These are phyloP conservation scores for Pedionomus torquatus DNA, from an alignment of 2,113 vertebrate genomes.

Conservation along the genomic window DNA sequence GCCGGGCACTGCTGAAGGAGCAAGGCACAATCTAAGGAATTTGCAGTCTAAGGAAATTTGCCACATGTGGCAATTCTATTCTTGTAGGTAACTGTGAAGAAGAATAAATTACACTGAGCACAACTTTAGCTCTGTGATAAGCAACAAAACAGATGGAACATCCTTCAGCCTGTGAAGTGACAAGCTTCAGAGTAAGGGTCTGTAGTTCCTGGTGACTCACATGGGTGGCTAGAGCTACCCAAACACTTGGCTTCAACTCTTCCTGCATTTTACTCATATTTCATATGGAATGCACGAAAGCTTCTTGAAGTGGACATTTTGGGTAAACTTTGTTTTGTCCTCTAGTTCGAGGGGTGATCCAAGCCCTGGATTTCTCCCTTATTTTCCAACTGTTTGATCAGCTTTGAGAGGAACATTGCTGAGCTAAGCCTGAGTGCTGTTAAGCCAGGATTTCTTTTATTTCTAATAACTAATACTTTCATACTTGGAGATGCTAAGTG, in stretches of 20 bases:
- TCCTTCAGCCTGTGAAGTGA: neutral
- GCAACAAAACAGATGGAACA: neutral
- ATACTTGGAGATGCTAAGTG: neutral
- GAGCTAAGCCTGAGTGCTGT: neutral
- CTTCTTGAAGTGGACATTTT: neutral
- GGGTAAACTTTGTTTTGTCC: neutral
- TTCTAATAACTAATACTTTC: neutral
- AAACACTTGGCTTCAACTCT: neutral
- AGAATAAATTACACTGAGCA: accelerated
- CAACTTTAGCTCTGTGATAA: neutral
- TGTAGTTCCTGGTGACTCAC: neutral
- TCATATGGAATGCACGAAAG: neutral
- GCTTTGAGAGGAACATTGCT: neutral
- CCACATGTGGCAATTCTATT: neutral
- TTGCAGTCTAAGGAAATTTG: neutral
- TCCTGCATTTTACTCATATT: neutral
- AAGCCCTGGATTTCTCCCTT: neutral
- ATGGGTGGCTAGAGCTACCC: neutral
- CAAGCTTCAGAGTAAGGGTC: neutral
- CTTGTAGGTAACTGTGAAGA: neutral
- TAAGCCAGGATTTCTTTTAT: neutral
- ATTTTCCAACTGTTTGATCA: neutral
- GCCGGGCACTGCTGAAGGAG: neutral
- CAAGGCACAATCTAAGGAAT: neutral
- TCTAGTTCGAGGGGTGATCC: neutral